phyloP scores from a whole-genome alignment of 1,140 invertebrate species.

The Dendroctonus ponderosae region DNA sequence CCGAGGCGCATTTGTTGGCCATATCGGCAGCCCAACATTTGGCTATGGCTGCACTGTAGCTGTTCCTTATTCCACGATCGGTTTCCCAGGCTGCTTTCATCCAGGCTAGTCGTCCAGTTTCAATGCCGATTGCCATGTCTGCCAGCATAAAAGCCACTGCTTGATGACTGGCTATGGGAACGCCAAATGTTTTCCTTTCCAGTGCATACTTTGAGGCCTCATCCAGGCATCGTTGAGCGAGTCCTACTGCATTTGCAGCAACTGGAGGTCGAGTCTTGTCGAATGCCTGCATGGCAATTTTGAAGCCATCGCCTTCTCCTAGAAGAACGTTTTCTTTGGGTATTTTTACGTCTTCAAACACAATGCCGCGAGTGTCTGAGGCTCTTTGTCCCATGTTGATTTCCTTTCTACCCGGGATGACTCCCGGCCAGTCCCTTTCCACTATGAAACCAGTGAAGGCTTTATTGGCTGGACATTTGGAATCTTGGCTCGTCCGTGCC shows the following conservation, averaged over 20 bases:
- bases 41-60: constrained; percentile 87
- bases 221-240: constrained; percentile 86
- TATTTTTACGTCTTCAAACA: constrained; percentile 95
- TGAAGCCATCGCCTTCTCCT: constrained; percentile 88
- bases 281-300: constrained; percentile 95
- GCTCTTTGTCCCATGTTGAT: constrained; percentile 95
- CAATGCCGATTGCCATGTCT: constrained; percentile 92
- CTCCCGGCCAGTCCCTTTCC: constrained; percentile 82
- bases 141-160: constrained; percentile 95
- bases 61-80: constrained; percentile 76
- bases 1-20: constrained; percentile 93
- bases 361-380: constrained; percentile 94
- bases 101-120: constrained; percentile 83
- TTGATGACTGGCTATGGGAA: constrained; percentile 82
- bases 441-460: constrained; percentile 96
- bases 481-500: constrained; percentile 88
- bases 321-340: constrained; percentile 92
- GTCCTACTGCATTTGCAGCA: constrained; percentile 84
- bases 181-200: constrained; percentile 93
- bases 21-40: constrained; percentile 91
- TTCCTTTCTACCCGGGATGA: constrained; percentile 91
- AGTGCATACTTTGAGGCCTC: constrained; percentile 92
- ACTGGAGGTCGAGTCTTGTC: constrained; percentile 91
- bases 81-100: constrained; percentile 86
- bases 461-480: constrained; percentile 81